These are phyloP conservation scores for Agrochola lychnidis DNA, from an alignment of 2,888 invertebrate genomes.

Conservation along the genomic window DNA sequence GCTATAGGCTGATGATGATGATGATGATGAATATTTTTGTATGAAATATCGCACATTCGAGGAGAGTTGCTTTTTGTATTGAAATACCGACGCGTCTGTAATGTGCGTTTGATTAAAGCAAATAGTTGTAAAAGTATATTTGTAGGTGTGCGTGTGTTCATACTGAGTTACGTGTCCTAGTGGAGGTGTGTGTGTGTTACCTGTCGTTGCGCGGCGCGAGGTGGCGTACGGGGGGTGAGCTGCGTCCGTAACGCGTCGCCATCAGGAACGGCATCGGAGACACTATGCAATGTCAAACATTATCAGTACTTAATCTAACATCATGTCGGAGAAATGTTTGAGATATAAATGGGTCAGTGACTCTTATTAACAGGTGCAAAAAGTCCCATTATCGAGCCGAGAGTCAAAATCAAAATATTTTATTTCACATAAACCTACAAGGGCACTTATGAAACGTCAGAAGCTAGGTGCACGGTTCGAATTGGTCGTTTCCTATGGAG, in stretches of 20 bases:
- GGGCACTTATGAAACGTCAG: no score
- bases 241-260: conserved; percentile 84
- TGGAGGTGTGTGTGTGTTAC: conserved; percentile 61
- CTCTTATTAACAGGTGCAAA: no score
- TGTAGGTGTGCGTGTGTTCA: background rate
- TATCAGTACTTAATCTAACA: background rate
- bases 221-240: conserved; percentile 74
- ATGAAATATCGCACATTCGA: background rate
- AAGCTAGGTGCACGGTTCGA: no score
- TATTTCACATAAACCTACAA: no score
- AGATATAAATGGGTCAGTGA: background rate
- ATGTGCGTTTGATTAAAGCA: background rate
- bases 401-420: no score
- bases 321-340: background rate
- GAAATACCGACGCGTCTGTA: background rate
- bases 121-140: background rate
- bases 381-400: no score
- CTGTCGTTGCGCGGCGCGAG: conserved; percentile 82
- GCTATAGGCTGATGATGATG: no score
- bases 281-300: conserved; percentile 68
- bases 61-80: background rate
- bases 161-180: background rate
- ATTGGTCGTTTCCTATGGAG: no score
- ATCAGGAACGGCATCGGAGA: conserved; percentile 83
- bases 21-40: no score